Base-by-base conservation (phyloP, 2,888 invertebrate genomes). In the Anoplius nigerrimus region DNA sequence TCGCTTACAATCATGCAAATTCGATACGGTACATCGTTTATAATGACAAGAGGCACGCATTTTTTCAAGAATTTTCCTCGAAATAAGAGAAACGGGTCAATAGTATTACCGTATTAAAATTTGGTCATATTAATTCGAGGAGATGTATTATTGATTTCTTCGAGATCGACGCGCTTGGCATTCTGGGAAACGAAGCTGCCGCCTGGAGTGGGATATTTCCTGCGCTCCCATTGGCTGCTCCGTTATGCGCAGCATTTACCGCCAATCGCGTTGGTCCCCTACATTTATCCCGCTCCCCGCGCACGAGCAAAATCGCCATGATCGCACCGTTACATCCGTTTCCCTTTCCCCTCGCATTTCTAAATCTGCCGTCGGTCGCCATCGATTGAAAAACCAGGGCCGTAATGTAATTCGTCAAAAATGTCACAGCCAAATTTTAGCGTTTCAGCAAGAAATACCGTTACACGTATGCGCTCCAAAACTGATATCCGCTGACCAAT, bases 141-240 rank as follows among this genome's bases (percentile, higher is more conserved):
- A 58, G n/a, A 53, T 61, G 64, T 75, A 76, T 75, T 82, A 84
- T 84, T 80, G 81, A 81, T 82, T 82, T 82, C 71, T 71, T 64
- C 52, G 62, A 72, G 55, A 69, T 65, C 45, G 21, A 55, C 53
- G 42, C 62, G 67, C 72, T 42, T 52, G 63, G 71, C 62, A 78
- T 75, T 72, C 67, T 71, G 75, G 75, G 76, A 78, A 79, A 69
- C 66, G 71, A 79, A 68, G 75, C 72, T 67, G 56, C 65, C 65
- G 69, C 78, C 82, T 79, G 72, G 64, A 80, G 76, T 75, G 71
- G 75, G 74, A 62, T 60, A 51, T 45, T 70, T 46, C 20, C 54
- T 53, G 58, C 16, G 52, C 61, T 75, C 59, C 59, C 62, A 84
- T 83, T 84, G 82, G 83, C 66, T 71, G 60, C 34, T 22, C 56